A percentile compares a stretch with the other conserved stretches of the same genome.
Conservation (phyloP, 2,797 vertebrate species). For the Momotus momota region DNA sequence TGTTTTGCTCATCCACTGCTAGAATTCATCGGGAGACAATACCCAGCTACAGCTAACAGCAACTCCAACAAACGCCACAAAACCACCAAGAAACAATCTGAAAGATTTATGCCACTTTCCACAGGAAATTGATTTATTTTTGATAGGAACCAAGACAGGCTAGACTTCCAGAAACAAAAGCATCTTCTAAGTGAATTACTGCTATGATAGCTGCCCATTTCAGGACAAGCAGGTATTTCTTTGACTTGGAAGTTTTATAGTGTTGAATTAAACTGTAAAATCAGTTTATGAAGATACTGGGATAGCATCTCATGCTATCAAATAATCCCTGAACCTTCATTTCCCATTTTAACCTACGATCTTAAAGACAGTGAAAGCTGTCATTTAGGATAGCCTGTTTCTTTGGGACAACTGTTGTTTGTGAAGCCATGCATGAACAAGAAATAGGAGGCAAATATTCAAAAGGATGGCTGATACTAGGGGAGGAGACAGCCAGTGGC, state of each 20-base stretch:
- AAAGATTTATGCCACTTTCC: constrained; percentile 42
- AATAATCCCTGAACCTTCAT: constrained; percentile 24
- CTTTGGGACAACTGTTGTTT: constrained; percentile 60
- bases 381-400: constrained; percentile 1
- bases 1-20: constrained; percentile 43
- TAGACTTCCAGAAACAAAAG: constrained; percentile 26
- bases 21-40: constrained; percentile 49
- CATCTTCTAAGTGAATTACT: constrained; percentile 44
- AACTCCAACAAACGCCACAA: not conserved
- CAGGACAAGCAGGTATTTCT: constrained; percentile 8
- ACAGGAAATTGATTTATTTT: constrained; percentile 58
- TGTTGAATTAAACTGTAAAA: constrained; percentile 50
- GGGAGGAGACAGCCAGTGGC: constrained; percentile 38
- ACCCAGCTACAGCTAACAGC: not conserved
- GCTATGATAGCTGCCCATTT: constrained; percentile 12
- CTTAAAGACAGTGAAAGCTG: constrained; percentile 20
- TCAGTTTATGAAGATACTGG: constrained; percentile 13
- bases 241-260: constrained; percentile 11
- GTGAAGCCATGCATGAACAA: not conserved
- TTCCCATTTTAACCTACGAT: constrained; percentile 54
- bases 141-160: not conserved
- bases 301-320: constrained; percentile 13
- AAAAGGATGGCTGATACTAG: not conserved
- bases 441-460: constrained; percentile 38
- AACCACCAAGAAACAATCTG: not conserved